phyloP scores from a whole-genome alignment of 92 coral and sea anemone species.

The Heteractis magnifica region DNA sequence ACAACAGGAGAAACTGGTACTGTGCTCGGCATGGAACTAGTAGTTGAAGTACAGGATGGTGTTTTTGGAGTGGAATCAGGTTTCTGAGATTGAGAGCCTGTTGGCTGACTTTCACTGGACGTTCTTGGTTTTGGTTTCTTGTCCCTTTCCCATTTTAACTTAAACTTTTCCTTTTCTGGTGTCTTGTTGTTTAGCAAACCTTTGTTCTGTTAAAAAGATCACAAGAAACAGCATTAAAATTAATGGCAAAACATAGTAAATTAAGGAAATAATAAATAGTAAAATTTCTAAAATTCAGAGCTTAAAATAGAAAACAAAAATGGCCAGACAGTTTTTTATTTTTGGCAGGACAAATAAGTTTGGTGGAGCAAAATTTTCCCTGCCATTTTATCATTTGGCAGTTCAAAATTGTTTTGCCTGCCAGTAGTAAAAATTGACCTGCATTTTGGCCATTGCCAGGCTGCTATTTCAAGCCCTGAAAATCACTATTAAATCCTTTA shows the following conservation, averaged over 20 bases:
- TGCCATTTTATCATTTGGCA: too few species aligned
- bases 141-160: constrained; percentile 58
- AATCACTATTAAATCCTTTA: too few species aligned
- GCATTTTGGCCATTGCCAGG: too few species aligned
- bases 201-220: constrained; percentile 46
- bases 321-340: too few species aligned
- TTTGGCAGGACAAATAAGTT: too few species aligned
- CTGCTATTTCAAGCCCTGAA: too few species aligned
- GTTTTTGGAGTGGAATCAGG: constrained; percentile 46
- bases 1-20: constrained; percentile 27
- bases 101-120: constrained; percentile 47
- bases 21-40: constrained; percentile 8
- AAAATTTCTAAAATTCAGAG: background rate
- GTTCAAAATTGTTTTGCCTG: too few species aligned
- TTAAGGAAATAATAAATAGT: background rate
- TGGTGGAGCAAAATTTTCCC: too few species aligned
- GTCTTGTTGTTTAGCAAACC: constrained; percentile 61
- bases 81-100: constrained; percentile 44
- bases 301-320: too few species aligned
- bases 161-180: constrained; percentile 52
- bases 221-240: background rate
- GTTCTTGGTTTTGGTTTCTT: constrained; percentile 60
- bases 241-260: background rate
- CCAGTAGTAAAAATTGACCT: too few species aligned
- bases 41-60: constrained; percentile 19